Percentiles rank a stretch among this genome's conserved stretches.
Evolutionary conservation across 2,113 vertebrate genomes (phyloP).

Genomic region (Alligator sinensis): DNA sequence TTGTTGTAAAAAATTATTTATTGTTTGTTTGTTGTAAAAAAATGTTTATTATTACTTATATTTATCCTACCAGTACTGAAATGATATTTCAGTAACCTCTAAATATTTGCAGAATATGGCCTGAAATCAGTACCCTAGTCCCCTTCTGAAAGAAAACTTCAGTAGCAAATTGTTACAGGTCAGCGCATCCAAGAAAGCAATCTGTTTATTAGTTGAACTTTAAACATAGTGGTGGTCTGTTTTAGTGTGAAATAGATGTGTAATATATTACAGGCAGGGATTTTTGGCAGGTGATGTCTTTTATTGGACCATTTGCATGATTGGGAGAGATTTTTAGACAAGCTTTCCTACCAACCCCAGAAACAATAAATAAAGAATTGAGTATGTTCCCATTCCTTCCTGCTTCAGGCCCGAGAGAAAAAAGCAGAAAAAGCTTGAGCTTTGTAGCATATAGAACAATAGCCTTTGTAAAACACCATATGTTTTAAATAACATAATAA

Average conservation of each 20-base stretch:
- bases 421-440: too few species aligned
- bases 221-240: not conserved
- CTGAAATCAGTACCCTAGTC: not conserved
- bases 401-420: too few species aligned
- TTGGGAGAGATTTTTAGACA: too few species aligned
- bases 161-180: not conserved
- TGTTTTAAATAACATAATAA: too few species aligned
- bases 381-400: too few species aligned
- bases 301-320: too few species aligned
- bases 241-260: not conserved
- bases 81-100: not conserved
- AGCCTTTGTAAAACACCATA: too few species aligned
- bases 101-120: accelerated
- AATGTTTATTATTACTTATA: not conserved
- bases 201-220: not conserved
- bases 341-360: too few species aligned
- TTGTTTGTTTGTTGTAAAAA: not conserved
- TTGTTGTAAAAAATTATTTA: not conserved
- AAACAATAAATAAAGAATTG: too few species aligned
- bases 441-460: too few species aligned
- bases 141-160: not conserved
- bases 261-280: not conserved
- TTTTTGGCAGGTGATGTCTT: too few species aligned
- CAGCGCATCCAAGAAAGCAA: not conserved
- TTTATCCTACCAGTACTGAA: not conserved